phyloP scores from a whole-genome alignment of 2,113 vertebrate genomes.

The Columbina picui region DNA sequence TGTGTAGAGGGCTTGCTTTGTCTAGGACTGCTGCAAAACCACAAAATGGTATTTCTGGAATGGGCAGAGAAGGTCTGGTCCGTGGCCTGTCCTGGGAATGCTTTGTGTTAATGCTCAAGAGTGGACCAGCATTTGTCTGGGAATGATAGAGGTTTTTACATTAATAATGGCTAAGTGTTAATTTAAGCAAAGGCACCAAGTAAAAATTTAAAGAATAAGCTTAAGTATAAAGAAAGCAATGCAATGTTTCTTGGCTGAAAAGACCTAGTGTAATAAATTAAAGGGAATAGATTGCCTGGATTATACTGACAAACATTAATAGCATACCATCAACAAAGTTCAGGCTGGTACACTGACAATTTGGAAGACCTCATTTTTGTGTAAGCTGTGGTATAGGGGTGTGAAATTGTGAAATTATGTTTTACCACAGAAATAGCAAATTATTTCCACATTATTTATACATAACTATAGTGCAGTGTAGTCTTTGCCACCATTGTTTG shows the following conservation, averaged over 20 bases:
- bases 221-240: neutral
- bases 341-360: neutral
- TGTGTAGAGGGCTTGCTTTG: conserved; percentile 21
- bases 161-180: neutral
- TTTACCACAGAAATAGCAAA: conserved; percentile 57
- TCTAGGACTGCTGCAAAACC: conserved; percentile 18
- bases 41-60: conserved; percentile 28
- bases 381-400: conserved; percentile 2
- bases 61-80: neutral
- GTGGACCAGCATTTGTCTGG: neutral
- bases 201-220: neutral
- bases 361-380: conserved; percentile 26
- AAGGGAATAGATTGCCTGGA: neutral
- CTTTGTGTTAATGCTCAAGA: neutral
- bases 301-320: neutral
- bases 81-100: neutral
- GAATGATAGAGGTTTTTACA: neutral
- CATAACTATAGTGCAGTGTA: neutral
- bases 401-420: conserved; percentile 38
- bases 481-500: conserved; percentile 39
- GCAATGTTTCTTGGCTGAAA: neutral
- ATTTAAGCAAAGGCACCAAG: neutral
- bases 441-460: conserved; percentile 51
- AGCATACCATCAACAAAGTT: neutral
- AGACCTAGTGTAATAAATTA: neutral